Evolutionary conservation across 2,888 invertebrate species (phyloP).

Genomic region (Lagria hirta): DNA sequence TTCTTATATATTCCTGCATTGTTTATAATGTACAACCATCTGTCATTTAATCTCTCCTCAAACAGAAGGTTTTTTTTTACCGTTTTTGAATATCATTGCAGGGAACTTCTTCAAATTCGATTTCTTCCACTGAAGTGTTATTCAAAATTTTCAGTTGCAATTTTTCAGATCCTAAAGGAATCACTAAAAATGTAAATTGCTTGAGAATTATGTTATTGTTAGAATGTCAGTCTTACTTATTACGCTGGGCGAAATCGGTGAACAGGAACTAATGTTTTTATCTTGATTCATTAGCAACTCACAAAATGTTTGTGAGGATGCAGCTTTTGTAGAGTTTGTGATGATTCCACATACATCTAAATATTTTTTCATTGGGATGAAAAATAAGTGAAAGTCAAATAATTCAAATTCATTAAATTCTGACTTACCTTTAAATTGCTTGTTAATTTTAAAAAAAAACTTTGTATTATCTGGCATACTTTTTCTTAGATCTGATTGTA

Average conservation of each 20-base stretch:
- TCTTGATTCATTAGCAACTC: constrained; percentile 22
- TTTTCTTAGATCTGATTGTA: neutral
- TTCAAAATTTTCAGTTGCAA: constrained; percentile 22
- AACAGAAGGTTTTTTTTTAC: too few relatives aligned
- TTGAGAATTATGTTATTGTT: constrained; percentile 3
- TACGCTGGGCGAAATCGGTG: constrained; percentile 20
- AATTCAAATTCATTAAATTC: too few relatives aligned
- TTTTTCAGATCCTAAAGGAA: constrained; percentile 25
- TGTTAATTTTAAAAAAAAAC: constrained; percentile 23
- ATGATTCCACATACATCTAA: constrained; percentile 32
- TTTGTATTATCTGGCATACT: constrained; percentile 5
- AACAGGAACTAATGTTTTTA: constrained; percentile 26
- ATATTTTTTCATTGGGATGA: too few relatives aligned
- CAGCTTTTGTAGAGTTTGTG: constrained; percentile 22
- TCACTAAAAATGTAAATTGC: constrained; percentile 20
- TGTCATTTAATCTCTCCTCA: too few relatives aligned
- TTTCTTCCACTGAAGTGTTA: constrained; percentile 18
- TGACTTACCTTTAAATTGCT: constrained; percentile 27
- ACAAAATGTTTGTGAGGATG: constrained; percentile 28
- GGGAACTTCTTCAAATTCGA: constrained; percentile 31
- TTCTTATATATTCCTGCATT: too few relatives aligned
- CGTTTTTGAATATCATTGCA: too few relatives aligned
- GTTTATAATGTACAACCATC: too few relatives aligned
- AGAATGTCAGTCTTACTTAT: constrained; percentile 21
- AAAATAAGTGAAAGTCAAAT: too few relatives aligned